A percentile compares a stretch with the other conserved stretches of the same genome.
These are phyloP conservation scores for Triops cancriformis DNA, from an alignment of 1,140 invertebrate species.

Conservation along the genomic window DNA sequence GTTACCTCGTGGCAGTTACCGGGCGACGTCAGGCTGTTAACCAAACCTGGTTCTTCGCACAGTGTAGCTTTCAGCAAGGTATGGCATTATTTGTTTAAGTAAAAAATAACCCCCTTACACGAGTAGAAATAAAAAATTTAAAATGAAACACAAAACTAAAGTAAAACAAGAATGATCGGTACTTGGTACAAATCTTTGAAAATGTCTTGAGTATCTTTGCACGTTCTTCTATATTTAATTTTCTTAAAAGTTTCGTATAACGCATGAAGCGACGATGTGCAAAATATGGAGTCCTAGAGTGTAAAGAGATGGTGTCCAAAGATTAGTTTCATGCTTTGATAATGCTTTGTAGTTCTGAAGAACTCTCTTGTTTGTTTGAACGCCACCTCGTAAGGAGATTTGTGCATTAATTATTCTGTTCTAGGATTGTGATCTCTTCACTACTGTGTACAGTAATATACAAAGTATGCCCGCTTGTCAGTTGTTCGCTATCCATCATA, in stretches of 20 bases:
- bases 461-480: conserved; percentile 65
- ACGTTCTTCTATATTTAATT: too few relatives aligned
- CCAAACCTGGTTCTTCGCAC: conserved; percentile 64
- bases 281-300: too few relatives aligned
- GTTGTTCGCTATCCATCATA: conserved; percentile 62
- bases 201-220: too few relatives aligned
- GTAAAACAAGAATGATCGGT: background rate
- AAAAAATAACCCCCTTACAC: background rate
- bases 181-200: too few relatives aligned
- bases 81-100: conserved; percentile 28
- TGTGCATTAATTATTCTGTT: conserved; percentile 28
- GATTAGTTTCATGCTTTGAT: too few relatives aligned
- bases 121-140: background rate
- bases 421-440: conserved; percentile 69
- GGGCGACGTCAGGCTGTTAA: conserved; percentile 54
- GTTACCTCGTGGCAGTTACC: conserved; percentile 60
- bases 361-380: too few relatives aligned
- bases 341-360: too few relatives aligned
- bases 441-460: conserved; percentile 82
- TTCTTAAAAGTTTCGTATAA: too few relatives aligned
- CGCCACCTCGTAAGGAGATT: too few relatives aligned
- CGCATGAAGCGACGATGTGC: too few relatives aligned
- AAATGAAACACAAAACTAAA: background rate
- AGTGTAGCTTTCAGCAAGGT: conserved; percentile 57
- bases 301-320: too few relatives aligned